phyloP scores from a whole-genome alignment of 2,888 invertebrate species.

The Polyploca ridens region DNA sequence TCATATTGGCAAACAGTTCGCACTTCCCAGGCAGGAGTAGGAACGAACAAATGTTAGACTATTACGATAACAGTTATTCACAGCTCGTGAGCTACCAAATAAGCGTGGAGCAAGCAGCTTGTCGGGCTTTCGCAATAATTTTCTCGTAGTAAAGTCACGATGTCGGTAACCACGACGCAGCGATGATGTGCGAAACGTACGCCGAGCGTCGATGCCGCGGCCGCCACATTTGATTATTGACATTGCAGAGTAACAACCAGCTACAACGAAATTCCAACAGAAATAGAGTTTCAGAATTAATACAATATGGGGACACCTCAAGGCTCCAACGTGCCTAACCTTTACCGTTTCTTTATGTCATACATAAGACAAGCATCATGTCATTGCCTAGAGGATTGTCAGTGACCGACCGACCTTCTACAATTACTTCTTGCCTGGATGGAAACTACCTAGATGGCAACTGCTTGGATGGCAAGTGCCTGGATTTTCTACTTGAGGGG shows the following conservation, averaged over 20 bases:
- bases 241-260: constrained; percentile 29
- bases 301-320: background rate
- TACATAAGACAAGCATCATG: no score
- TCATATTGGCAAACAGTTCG: constrained; percentile 42
- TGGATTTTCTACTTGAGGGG: no score
- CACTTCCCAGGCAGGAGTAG: constrained; percentile 48
- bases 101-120: constrained; percentile 54
- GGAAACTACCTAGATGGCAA: no score
- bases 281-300: background rate
- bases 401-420: no score
- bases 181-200: constrained; percentile 45
- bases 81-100: constrained; percentile 73
- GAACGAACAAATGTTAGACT: constrained; percentile 48
- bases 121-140: constrained; percentile 64
- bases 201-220: constrained; percentile 21
- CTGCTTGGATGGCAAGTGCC: no score
- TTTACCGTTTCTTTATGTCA: no score
- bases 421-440: no score
- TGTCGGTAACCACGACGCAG: constrained; percentile 35
- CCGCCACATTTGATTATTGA: constrained; percentile 32
- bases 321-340: background rate
- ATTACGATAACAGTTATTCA: constrained; percentile 71
- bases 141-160: constrained; percentile 65
- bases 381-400: no score
- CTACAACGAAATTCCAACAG: constrained; percentile 19